Conservation (phyloP, 1,140 invertebrate species). For the Drosophila setifemur region DNA sequence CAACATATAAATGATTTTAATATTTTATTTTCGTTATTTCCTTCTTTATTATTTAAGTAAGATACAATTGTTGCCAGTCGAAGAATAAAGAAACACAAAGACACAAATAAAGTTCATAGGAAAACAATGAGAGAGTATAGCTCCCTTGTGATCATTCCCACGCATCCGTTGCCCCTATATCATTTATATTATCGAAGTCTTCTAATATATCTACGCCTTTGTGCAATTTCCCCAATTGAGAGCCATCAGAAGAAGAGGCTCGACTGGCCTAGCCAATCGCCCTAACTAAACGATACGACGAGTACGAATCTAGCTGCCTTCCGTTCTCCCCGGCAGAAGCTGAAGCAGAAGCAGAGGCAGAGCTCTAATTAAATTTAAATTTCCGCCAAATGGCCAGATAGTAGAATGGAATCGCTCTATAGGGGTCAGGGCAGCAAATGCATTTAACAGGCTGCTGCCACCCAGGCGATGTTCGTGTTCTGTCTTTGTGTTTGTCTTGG, state of each 20-base stretch:
- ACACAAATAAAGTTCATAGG: slow-evolving; percentile 13
- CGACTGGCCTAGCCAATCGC: too few relatives aligned
- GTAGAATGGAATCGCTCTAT: too few relatives aligned
- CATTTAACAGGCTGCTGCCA: slow-evolving; percentile 31
- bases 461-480: slow-evolving; percentile 28
- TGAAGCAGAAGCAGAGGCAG: slow-evolving; percentile 2
- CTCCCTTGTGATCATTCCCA: slow-evolving; percentile 6
- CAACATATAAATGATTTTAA: too few relatives aligned
- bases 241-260: slow-evolving; percentile 21
- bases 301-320: slow-evolving; percentile 1
- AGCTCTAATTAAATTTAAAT: slow-evolving; percentile 56
- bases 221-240: slow-evolving; percentile 35
- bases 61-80: too few relatives aligned
- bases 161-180: slow-evolving; percentile 20
- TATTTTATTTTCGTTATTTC: too few relatives aligned
- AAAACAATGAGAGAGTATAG: background rate
- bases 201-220: slow-evolving; percentile 35
- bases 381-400: slow-evolving; percentile 55
- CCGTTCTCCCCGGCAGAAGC: background rate
- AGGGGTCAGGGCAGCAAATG: slow-evolving; percentile 44
- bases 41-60: too few relatives aligned
- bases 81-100: slow-evolving; percentile 27
- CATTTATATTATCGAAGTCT: slow-evolving; percentile 25
- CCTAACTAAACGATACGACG: slow-evolving; percentile 20
- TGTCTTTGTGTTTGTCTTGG: slow-evolving; percentile 33